Evolutionary conservation across 2,888 invertebrate species (phyloP).

Genomic region (Hypomecis atomaria): DNA sequence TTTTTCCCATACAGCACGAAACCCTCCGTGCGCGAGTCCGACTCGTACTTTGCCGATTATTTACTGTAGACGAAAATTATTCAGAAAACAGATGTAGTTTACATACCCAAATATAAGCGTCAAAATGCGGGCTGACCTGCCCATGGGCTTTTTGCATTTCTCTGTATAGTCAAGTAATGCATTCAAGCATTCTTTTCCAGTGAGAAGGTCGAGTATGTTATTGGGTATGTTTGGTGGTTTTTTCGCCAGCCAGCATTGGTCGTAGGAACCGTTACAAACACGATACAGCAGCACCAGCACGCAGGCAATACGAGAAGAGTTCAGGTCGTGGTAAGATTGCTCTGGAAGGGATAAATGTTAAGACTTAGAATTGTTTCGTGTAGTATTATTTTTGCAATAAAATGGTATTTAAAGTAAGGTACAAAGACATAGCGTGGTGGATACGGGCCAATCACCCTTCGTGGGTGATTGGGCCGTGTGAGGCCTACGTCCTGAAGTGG

Average conservation of each 20-base stretch:
- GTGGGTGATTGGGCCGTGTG: no score
- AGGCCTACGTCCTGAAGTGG: no score
- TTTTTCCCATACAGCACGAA: no score
- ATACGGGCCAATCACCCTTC: no score
- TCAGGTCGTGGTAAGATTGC: constrained; percentile 53
- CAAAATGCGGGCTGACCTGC: constrained; percentile 81
- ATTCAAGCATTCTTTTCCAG: constrained; percentile 69
- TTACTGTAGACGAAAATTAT: no score
- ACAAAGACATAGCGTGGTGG: no score
- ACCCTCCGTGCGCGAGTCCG: no score
- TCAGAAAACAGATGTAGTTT: neutral
- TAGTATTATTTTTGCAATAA: no score
- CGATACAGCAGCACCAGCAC: constrained; percentile 72
- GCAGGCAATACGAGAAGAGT: constrained; percentile 71
- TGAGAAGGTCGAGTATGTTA: constrained; percentile 67
- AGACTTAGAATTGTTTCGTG: no score
- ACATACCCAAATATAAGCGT: constrained; percentile 79
- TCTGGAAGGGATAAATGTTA: constrained; percentile 47
- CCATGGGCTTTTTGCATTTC: constrained; percentile 73
- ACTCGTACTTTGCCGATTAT: no score
- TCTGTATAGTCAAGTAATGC: constrained; percentile 78
- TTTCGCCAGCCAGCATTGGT: constrained; percentile 53
- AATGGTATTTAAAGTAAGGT: no score
- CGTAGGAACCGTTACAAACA: constrained; percentile 70
- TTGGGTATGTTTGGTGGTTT: constrained; percentile 60